Base-by-base conservation (phyloP, 2,888 invertebrate species). In the Lordiphosa fenestrarum region DNA sequence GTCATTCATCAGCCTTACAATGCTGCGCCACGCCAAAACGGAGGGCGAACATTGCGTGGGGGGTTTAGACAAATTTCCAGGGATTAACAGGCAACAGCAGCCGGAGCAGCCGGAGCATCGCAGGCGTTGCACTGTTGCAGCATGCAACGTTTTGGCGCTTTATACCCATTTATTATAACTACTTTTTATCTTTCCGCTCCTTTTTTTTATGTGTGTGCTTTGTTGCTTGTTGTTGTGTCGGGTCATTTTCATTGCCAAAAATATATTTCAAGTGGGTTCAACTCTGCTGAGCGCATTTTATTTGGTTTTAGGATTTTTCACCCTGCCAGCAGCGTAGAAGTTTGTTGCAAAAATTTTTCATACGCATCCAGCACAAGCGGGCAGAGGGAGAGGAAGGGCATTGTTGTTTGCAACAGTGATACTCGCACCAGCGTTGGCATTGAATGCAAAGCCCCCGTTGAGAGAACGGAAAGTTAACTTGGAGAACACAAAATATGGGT, bases 231-330 rank as follows among this genome's bases (percentile, higher is more conserved):
- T 50, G 53, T 51, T 37, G 46, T 44, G 12, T 39, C 35, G 54
- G 67, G 53, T 63, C 69, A 71, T 68, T 76, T 78, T 65, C 68
- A 73, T 71, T 72, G 83, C 78, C 73, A 77, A 82, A 83, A 73
- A 84, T 80, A 80, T 82, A 80, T 80, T 82, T 80, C 82, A 82
- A 78, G 75, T 71, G 82, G 74, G 66, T 70, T 80, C 77, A 63
- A 60, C 56, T 40, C 53, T 42, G 44, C 48, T 50, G 36, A 42
- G 53, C 35, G 50, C 56, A 56, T 72, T 73, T 73, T 80, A 76
- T 83, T 75, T 78, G 77, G 60, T 67, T 65, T 82, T 83, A 57
- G 81, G 69, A 83, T 66, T 56, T 56, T 46, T n/a, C 55, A 15
- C 23, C 52, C 52, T 19, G 53, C 48, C 49, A 15, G 15, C 15